Percentiles rank a stretch among this genome's conserved stretches.
Conservation (phyloP, 2,888 invertebrate genomes). For the Drosophila stalkeri region DNA sequence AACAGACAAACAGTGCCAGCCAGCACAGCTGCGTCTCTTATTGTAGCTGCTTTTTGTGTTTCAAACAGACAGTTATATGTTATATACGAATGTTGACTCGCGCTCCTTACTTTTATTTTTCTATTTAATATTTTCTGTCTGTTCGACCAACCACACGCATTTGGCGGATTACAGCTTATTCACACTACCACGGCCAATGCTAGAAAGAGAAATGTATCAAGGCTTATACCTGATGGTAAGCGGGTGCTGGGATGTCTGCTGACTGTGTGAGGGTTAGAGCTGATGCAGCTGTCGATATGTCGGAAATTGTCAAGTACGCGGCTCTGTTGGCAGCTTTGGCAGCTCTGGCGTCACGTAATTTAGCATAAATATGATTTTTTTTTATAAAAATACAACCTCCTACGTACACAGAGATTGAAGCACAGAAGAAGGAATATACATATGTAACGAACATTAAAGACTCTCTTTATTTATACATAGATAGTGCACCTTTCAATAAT, state of each 20-base stretch:
- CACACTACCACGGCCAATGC: slow-evolving; percentile 38
- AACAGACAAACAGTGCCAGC: slow-evolving; percentile 55
- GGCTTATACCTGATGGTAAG: slow-evolving; percentile 5
- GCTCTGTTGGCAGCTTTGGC: slow-evolving; percentile 33
- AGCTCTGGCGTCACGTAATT: slow-evolving; percentile 58
- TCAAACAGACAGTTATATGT: slow-evolving; percentile 57
- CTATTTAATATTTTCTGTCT: slow-evolving; percentile 14
- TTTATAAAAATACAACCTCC: slow-evolving; percentile 1
- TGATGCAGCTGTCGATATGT: slow-evolving; percentile 69
- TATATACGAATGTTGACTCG: slow-evolving; percentile 34
- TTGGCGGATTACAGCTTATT: slow-evolving; percentile 70
- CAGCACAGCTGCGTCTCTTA: slow-evolving; percentile 52
- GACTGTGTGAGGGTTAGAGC: neutral
- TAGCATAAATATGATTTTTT: slow-evolving; percentile 55
- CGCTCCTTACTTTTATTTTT: slow-evolving; percentile 21
- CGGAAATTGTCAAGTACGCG: slow-evolving; percentile 73
- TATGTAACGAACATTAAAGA: neutral
- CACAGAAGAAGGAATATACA: neutral
- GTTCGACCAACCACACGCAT: slow-evolving; percentile 54
- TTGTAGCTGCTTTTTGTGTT: slow-evolving; percentile 2
- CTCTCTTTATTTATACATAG: too few relatives aligned
- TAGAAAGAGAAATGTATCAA: neutral
- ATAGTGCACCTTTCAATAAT: neutral
- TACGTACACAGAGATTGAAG: neutral
- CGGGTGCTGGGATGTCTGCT: neutral